Percentiles rank a stretch among this genome's conserved stretches.
These are phyloP conservation scores for Hylaea fasciaria DNA, from an alignment of 2,888 invertebrate species.

Conservation along the genomic window DNA sequence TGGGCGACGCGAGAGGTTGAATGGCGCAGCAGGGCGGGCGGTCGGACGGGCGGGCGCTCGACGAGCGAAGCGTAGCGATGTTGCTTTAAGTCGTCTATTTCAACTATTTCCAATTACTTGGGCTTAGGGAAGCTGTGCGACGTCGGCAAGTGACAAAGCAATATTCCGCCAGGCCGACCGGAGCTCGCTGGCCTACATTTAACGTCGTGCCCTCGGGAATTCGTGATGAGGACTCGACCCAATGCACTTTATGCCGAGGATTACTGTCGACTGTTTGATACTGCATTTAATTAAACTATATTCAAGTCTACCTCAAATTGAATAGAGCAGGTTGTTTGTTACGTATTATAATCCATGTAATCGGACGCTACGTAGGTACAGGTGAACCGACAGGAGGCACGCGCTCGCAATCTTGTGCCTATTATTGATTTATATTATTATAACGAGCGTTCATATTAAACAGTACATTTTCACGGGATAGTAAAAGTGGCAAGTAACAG, in stretches of 20 bases:
- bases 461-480: constrained; percentile 33
- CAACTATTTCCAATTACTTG: constrained; percentile 85
- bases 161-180: constrained; percentile 74
- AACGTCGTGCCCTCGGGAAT: constrained; percentile 79
- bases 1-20: constrained; percentile 27
- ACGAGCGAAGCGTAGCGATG: constrained; percentile 53
- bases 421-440: constrained; percentile 9
- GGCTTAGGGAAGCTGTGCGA: constrained; percentile 79
- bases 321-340: not conserved
- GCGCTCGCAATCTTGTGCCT: not conserved
- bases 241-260: constrained; percentile 72
- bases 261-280: constrained; percentile 67
- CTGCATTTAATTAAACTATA: constrained; percentile 36
- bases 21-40: constrained; percentile 18
- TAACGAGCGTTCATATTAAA: constrained; percentile 4
- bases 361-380: not conserved
- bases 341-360: not conserved
- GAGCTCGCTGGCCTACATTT: constrained; percentile 83
- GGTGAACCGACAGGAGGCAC: not conserved
- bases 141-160: constrained; percentile 84
- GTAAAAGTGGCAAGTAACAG: constrained; percentile 32
- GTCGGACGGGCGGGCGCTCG: constrained; percentile 26
- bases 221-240: constrained; percentile 75
- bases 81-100: constrained; percentile 77
- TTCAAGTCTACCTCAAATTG: constrained; percentile 10